Percentiles rank a stretch among this genome's conserved stretches.
Conservation (phyloP, 2,797 vertebrate genomes). For the Sebastolobus altivelis region DNA sequence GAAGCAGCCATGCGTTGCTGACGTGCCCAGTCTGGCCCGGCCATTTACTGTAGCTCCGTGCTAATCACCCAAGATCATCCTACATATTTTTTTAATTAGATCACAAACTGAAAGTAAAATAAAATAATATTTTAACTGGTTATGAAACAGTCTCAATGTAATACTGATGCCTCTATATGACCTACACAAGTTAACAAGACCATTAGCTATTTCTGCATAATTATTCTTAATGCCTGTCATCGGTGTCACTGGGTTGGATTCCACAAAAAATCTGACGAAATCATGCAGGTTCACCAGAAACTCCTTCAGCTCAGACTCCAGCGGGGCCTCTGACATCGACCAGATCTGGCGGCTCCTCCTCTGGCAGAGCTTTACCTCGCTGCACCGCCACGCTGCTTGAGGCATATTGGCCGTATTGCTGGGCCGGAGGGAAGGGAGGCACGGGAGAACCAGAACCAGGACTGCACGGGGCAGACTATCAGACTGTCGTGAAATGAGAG, state of each 20-base stretch:
- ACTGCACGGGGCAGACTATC: not conserved
- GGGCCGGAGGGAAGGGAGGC: not conserved
- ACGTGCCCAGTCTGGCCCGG: too few species aligned
- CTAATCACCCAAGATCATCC: slow-evolving; percentile 44
- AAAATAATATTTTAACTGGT: too few species aligned
- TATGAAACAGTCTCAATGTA: too few species aligned
- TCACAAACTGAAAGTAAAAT: too few species aligned
- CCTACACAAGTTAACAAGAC: not conserved
- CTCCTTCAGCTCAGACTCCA: not conserved
- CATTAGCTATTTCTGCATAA: not conserved
- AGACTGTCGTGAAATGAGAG: not conserved
- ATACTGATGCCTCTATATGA: not conserved
- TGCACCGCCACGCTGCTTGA: not conserved
- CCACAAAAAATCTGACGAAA: not conserved
- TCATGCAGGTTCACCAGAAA: not conserved
- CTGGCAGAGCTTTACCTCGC: not conserved
- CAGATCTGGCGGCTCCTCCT: not conserved
- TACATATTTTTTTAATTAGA: not conserved
- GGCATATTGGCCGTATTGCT: not conserved
- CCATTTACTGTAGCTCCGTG: slow-evolving; percentile 14
- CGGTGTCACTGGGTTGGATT: not conserved
- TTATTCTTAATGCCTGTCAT: not conserved
- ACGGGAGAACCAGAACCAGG: not conserved
- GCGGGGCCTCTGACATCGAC: not conserved
- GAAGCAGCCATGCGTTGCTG: too few species aligned